Evolutionary conservation across 1,140 invertebrate genomes (phyloP), one percentile per base, ranked within the genome.

Genomic region (Pteromalus puparum): DNA sequence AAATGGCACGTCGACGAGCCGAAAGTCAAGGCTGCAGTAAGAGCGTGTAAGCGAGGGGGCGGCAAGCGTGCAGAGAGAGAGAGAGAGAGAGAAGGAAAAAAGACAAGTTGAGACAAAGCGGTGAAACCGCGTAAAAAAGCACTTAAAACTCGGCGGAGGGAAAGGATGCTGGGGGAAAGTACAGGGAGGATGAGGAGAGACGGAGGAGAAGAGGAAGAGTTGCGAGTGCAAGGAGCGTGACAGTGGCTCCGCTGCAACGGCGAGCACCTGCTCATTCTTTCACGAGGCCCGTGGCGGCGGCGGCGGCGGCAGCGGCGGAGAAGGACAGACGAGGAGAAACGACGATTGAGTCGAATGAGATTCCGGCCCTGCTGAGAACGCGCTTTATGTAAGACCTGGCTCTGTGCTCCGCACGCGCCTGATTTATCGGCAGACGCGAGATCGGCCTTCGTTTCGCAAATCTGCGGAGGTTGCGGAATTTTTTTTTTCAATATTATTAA

Each of bases 221-320:
- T 90, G 90, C 89, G 91, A 90, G 91, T 91, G 91, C 91, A 91
- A 86, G 85, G 84, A 92, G 92, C 92, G 91, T 92, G 92, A 92
- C 92, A 92, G 91, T 92, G 91, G 91, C 89, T 91, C 53, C 53
- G n/a, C 53, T n/a, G 53, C 53, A 53, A 90, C 90, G 79, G 83
- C 83, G 88, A 89, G 90, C 92, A 93, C 91, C 92, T 93, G 92
- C 91, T 89, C 90, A 91, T 92, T 92, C 90, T 89, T 90, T 82
- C 75, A 48, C 80, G 83, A 82, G 38, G 46, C 65, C n/a, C 61
- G 34, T 84, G 87, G 87, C 83, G 78, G 86, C 73, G 34, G 38
- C 82, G 76, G 86, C 82, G 34, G 86, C 73, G 34, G 38, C 82
- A 73, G 86, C 82, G 34, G 65, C 85, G 38, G n/a, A 24, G 80